These are phyloP conservation scores for Disparrhopalites patrizii DNA, from an alignment of 2,888 invertebrate genomes.

Conservation along the genomic window DNA sequence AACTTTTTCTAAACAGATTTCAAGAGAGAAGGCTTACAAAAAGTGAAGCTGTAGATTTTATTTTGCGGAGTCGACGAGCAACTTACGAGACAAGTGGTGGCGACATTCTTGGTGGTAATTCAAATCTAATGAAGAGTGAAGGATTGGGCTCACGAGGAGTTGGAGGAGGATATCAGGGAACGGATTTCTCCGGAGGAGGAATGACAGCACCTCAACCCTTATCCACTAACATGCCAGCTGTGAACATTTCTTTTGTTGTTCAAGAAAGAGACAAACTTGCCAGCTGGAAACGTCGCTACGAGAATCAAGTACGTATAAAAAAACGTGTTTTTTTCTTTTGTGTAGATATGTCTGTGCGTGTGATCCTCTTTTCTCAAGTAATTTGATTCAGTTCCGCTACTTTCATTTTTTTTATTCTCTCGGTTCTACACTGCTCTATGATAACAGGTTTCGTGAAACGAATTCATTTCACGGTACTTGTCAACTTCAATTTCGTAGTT, in stretches of 20 bases:
- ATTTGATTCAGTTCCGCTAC: not conserved
- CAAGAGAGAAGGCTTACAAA: slow-evolving; percentile 62
- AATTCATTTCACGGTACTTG: too few relatives aligned
- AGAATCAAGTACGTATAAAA: slow-evolving; percentile 61
- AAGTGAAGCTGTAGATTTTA: slow-evolving; percentile 65
- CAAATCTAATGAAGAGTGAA: slow-evolving; percentile 5
- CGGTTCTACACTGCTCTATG: not conserved
- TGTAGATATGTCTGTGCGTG: too few relatives aligned
- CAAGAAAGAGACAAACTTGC: slow-evolving; percentile 62
- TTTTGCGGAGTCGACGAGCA: slow-evolving; percentile 63
- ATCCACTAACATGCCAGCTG: slow-evolving; percentile 40
- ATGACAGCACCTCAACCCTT: not conserved
- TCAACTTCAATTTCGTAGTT: too few relatives aligned
- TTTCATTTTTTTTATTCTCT: not conserved
- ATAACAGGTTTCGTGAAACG: too few relatives aligned
- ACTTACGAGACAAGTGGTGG: slow-evolving; percentile 50
- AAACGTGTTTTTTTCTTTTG: too few relatives aligned
- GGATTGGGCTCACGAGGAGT: slow-evolving; percentile 11
- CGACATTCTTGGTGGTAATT: not conserved
- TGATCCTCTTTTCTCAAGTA: too few relatives aligned
- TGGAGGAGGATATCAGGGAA: slow-evolving; percentile 50
- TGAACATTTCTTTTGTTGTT: slow-evolving; percentile 63
- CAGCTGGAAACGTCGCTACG: slow-evolving; percentile 61
- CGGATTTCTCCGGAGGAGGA: slow-evolving; percentile 16
- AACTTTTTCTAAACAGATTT: slow-evolving; percentile 52